Evolutionary conservation across 2,113 vertebrate species (phyloP).

Genomic region (Porphyrio hochstetteri): DNA sequence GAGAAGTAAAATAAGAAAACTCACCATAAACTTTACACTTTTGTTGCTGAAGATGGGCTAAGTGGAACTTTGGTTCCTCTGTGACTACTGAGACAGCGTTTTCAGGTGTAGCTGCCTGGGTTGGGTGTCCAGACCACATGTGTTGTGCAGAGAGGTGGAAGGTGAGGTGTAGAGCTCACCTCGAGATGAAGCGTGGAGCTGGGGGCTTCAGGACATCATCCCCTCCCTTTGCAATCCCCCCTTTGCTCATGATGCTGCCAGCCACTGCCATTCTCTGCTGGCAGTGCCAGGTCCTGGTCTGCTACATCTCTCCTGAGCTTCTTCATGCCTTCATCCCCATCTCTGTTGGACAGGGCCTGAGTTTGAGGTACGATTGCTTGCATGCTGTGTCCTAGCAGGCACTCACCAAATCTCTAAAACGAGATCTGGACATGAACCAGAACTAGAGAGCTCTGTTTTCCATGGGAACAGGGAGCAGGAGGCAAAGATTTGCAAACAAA

Average conservation of each 20-base stretch:
- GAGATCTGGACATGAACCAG: not conserved
- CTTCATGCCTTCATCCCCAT: not conserved
- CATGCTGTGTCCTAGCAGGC: rapidly evolving
- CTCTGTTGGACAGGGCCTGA: not conserved
- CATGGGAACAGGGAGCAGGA: not conserved
- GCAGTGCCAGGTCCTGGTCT: not conserved
- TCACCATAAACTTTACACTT: not conserved
- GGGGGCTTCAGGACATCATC: not conserved
- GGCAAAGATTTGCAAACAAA: not conserved
- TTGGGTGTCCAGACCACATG: not conserved
- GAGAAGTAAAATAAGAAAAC: not conserved
- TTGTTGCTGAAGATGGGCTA: not conserved
- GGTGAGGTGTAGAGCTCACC: not conserved
- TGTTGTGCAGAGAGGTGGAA: not conserved
- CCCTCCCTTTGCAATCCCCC: not conserved
- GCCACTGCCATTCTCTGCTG: not conserved
- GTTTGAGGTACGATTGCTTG: not conserved
- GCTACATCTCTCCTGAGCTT: not conserved
- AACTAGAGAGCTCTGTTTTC: not conserved
- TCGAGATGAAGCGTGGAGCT: not conserved
- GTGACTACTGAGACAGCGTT: not conserved
- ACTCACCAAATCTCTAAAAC: not conserved
- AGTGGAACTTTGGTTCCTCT: not conserved
- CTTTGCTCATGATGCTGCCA: not conserved
- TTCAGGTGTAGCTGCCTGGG: not conserved